A percentile compares a stretch with the other conserved stretches of the same genome.
phyloP scores from a whole-genome alignment of 1,140 invertebrate genomes.

The Drosophila fuyamai region DNA sequence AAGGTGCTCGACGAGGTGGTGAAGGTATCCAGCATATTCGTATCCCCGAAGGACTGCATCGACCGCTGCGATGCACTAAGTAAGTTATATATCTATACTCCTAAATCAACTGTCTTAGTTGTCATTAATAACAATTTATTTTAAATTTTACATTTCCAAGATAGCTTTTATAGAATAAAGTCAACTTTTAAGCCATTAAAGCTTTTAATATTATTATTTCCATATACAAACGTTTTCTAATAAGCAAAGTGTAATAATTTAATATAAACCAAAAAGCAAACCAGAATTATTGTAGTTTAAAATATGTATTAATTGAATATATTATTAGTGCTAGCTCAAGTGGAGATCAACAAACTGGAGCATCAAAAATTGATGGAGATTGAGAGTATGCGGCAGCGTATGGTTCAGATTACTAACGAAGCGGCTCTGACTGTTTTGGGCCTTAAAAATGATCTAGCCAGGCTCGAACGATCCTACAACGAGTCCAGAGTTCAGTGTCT shows the following conservation, averaged over 20 bases:
- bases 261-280: no score
- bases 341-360: conserved; percentile 73
- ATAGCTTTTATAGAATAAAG: no score
- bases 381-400: conserved; percentile 72
- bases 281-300: no score
- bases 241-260: no score
- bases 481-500: conserved; percentile 54
- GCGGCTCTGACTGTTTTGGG: conserved; percentile 75
- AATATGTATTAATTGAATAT: no score
- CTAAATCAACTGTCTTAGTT: no score
- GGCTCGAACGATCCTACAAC: conserved; percentile 70
- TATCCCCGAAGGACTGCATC: conserved; percentile 71
- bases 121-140: no score
- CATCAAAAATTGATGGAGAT: conserved; percentile 73
- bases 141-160: no score
- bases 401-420: conserved; percentile 79
- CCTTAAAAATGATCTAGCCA: conserved; percentile 76
- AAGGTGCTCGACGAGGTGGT: conserved; percentile 77
- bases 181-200: no score
- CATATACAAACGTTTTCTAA: no score
- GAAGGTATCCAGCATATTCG: conserved; percentile 59
- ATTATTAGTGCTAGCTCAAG: conserved; percentile 70
- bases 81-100: conserved; percentile 12
- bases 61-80: conserved; percentile 75
- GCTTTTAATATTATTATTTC: no score